Conservation (phyloP, 2,113 vertebrate species). For the Suncus etruscus region DNA sequence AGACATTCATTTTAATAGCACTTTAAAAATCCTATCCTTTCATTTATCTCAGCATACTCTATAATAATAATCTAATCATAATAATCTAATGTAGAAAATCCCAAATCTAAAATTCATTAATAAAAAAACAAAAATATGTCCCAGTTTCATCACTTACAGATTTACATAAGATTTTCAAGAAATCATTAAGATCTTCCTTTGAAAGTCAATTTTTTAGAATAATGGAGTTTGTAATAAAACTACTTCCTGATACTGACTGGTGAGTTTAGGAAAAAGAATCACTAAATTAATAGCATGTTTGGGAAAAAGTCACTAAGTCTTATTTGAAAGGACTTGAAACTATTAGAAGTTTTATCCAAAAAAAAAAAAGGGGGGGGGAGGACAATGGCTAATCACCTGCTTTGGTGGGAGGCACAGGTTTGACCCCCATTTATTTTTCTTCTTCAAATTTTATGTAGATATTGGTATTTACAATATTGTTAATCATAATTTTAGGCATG, state of each 20-base stretch:
- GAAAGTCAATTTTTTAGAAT: constrained; percentile 36
- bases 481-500: no score
- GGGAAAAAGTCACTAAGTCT: not conserved
- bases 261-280: not conserved
- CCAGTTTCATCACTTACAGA: not conserved
- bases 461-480: no score
- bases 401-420: no score
- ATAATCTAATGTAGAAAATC: constrained; percentile 35
- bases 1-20: constrained; percentile 1
- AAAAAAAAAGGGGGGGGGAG: not conserved
- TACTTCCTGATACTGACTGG: not conserved
- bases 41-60: constrained; percentile 20
- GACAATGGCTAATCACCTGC: no score
- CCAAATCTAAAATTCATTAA: constrained; percentile 35
- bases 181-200: constrained; percentile 17
- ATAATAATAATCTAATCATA: no score
- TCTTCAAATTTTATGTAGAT: no score
- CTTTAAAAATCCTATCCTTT: constrained; percentile 42
- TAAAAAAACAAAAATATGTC: constrained; percentile 17
- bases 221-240: constrained; percentile 27
- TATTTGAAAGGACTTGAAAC: constrained; percentile 57
- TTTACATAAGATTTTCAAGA: constrained; percentile 15
- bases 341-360: constrained; percentile 44
- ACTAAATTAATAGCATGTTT: not conserved
- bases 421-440: no score